Evolutionary conservation across 2,888 invertebrate species (phyloP), one percentile per base, ranked within the genome.

Genomic region (Orchesella flavescens): DNA sequence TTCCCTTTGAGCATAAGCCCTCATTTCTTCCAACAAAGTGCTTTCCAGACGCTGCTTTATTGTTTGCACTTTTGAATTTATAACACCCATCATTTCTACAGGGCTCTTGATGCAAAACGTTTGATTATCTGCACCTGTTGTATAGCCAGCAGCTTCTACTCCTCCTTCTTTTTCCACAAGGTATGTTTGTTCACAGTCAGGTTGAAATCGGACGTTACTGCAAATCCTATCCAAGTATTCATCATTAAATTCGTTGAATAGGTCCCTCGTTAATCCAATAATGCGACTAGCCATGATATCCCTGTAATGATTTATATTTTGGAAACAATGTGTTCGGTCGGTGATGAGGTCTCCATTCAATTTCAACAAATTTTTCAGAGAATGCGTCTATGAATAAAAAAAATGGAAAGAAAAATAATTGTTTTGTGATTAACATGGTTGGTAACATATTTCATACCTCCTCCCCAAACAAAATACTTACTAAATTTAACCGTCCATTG

Each of bases 361-460:
- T 44, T 77, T 77, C 46, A 77, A 0, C 34, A 77, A 21, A 19
- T 77, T 77, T 21, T 66, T 55, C 44, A 69, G 69, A 4, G 69
- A 69, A 12, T 59, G 55, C 10, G 49, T 77, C 77, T 77, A 24
- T 4, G 21, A 66, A 19, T 57, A 5, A 7, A 61, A 23, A 44
- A 66, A 46, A 19, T 17, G 12, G 5, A 10, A 44, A 44, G n/a
- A 34, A 65, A 34, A 1, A 24, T 13, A 24, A 65, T 65, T n/a
- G 1, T 17, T 2, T 61, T 21, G 19, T 5, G 1, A 61, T 24
- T 65, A 65, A 68, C n/a, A 7, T 3, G 12, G n/a, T 7, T 49
- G 3, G 44, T 68, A 24, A 1, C 10, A 7, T 9, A 19, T 46
- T 68, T 19, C 12, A n/a, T 12, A 66, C n/a, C 44, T 44, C 44